Evolutionary conservation across 2,888 invertebrate species (phyloP).

Genomic region (Podabrus alpinus): DNA sequence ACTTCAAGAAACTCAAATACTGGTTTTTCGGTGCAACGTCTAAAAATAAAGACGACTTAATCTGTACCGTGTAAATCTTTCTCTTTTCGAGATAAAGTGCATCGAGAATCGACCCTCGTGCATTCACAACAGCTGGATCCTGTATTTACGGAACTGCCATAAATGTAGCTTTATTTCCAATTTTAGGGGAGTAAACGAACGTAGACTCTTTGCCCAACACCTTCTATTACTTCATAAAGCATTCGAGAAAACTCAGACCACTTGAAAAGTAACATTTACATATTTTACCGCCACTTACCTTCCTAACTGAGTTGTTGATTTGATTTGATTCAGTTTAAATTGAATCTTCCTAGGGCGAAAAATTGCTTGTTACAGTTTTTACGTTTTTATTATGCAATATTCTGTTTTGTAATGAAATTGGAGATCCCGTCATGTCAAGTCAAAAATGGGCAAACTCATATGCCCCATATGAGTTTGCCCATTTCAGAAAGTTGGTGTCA

Average conservation of each 20-base stretch:
- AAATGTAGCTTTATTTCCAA: slow-evolving; percentile 36
- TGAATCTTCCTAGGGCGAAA: neutral
- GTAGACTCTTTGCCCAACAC: slow-evolving; percentile 22
- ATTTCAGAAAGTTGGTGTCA: too few species aligned
- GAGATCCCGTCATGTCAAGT: too few species aligned
- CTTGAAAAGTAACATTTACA: slow-evolving; percentile 28
- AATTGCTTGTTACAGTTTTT: neutral
- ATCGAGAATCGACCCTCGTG: slow-evolving; percentile 24
- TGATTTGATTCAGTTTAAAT: slow-evolving; percentile 9
- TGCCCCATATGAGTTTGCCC: too few species aligned
- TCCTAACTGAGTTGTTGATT: slow-evolving; percentile 15
- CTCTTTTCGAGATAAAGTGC: slow-evolving; percentile 14
- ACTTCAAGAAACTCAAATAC: neutral
- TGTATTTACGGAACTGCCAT: slow-evolving; percentile 29
- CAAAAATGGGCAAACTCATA: too few species aligned
- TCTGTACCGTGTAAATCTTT: slow-evolving; percentile 1
- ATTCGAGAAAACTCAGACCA: slow-evolving; percentile 25
- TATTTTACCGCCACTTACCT: slow-evolving; percentile 30
- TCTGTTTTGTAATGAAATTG: neutral
- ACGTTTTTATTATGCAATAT: neutral
- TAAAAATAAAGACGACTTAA: neutral
- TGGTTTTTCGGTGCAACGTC: neutral
- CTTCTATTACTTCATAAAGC: slow-evolving; percentile 29
- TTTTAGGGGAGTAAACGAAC: slow-evolving; percentile 27
- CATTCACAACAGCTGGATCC: slow-evolving; percentile 34